Percentiles rank a stretch among this genome's conserved stretches.
Conservation (phyloP, 2,797 vertebrate species). For the Scarus forsteni region DNA sequence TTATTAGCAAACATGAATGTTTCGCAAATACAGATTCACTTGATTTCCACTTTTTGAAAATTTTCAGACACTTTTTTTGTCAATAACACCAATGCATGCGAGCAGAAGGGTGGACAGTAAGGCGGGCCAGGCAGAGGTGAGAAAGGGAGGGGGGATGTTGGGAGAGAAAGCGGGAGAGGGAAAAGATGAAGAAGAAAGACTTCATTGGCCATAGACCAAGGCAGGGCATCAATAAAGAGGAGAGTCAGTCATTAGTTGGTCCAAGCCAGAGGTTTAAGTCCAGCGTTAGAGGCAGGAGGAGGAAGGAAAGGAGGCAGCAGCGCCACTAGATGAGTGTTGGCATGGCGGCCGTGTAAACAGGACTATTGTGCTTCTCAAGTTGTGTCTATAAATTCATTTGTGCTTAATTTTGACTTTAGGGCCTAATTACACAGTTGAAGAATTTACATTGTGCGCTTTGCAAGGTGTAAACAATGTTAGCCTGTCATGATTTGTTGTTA, state of each 20-base stretch:
- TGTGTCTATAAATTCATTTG: conserved; percentile 57
- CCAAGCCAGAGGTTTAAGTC: conserved; percentile 75
- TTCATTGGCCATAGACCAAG: conserved; percentile 78
- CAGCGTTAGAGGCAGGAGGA: conserved; percentile 57
- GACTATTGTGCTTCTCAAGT: conserved; percentile 75
- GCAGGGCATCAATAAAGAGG: conserved; percentile 74
- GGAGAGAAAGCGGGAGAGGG: conserved; percentile 26
- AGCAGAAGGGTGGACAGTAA: conserved; percentile 77
- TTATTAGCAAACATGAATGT: conserved; percentile 84
- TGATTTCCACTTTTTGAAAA: conserved; percentile 71
- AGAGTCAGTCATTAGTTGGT: conserved; percentile 72
- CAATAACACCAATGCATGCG: conserved; percentile 96
- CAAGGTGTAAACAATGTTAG: conserved; percentile 54
- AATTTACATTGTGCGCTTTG: conserved; percentile 50
- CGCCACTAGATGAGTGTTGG: conserved; percentile 59
- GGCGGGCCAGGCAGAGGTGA: conserved; percentile 62
- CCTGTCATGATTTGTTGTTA: conserved; percentile 13
- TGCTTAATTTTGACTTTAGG: conserved; percentile 64
- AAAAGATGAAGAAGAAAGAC: conserved; percentile 63
- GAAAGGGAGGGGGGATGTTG: conserved; percentile 17
- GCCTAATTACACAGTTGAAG: conserved; percentile 46
- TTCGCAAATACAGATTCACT: conserved; percentile 73
- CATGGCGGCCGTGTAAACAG: conserved; percentile 74
- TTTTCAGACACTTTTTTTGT: conserved; percentile 82
- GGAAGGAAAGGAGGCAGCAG: conserved; percentile 60